Conservation (phyloP, 2,888 invertebrate genomes). For the Brenthis hecate region DNA sequence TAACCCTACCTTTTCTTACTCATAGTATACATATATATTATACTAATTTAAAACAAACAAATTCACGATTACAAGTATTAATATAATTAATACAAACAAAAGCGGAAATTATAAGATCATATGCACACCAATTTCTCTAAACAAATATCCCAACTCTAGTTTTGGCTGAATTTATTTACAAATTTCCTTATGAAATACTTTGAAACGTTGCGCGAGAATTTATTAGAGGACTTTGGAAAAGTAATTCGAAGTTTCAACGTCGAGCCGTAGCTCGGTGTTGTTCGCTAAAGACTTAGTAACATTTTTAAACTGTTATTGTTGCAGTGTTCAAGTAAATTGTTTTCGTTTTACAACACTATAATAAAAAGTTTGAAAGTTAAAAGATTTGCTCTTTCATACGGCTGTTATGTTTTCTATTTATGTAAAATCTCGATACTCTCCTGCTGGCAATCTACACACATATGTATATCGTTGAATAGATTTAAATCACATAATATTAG, state of each 20-base stretch:
- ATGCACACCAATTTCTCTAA: background rate
- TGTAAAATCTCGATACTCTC: too few species aligned
- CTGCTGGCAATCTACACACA: too few species aligned
- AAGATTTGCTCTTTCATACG: slow-evolving; percentile 10
- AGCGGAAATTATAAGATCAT: background rate
- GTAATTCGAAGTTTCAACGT: slow-evolving; percentile 56
- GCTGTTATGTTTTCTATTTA: too few species aligned
- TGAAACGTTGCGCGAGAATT: slow-evolving; percentile 60
- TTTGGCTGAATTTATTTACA: slow-evolving; percentile 40
- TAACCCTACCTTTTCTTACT: too few species aligned
- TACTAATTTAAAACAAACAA: too few species aligned
- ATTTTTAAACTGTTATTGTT: slow-evolving; percentile 44
- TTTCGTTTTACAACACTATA: slow-evolving; percentile 32
- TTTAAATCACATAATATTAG: too few species aligned
- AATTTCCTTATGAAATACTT: slow-evolving; percentile 73
- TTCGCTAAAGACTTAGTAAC: slow-evolving; percentile 40
- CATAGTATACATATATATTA: too few species aligned
- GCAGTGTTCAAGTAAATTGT: slow-evolving; percentile 34
- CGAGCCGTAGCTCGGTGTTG: slow-evolving; percentile 38
- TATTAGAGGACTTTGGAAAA: slow-evolving; percentile 61
- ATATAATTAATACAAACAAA: background rate
- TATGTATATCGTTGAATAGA: too few species aligned
- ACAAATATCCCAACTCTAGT: slow-evolving; percentile 26
- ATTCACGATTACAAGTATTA: background rate
- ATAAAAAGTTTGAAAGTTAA: slow-evolving; percentile 23